A percentile compares a stretch with the other conserved stretches of the same genome.
Conservation (phyloP, 2,113 vertebrate genomes). For the Ceuthmochares aereus region DNA sequence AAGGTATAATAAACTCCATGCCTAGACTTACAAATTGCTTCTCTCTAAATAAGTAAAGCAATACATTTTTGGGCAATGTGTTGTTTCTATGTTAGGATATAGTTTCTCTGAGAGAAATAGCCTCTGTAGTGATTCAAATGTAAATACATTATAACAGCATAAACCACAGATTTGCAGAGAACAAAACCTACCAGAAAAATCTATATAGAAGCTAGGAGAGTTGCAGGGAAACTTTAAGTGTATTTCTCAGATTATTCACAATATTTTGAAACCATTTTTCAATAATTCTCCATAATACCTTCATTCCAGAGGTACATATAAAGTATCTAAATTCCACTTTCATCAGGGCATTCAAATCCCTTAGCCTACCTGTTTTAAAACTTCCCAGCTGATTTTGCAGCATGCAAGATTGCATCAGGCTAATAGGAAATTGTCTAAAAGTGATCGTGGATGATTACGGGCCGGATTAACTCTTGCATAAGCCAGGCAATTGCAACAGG, state of each 20-base stretch:
- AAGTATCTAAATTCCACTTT: not conserved
- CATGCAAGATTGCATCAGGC: not conserved
- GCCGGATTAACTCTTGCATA: not conserved
- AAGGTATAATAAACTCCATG: not conserved
- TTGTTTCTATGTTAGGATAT: not conserved
- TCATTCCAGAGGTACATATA: not conserved
- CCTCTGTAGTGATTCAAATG: not conserved
- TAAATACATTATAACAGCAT: not conserved
- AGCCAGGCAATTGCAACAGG: not conserved
- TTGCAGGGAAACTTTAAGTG: not conserved
- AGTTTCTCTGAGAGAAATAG: not conserved
- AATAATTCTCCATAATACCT: not conserved
- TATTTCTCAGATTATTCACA: not conserved
- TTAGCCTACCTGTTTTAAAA: not conserved
- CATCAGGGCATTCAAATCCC: not conserved
- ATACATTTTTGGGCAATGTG: fast-evolving
- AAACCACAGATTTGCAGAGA: not conserved
- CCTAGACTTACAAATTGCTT: not conserved
- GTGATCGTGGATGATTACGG: not conserved
- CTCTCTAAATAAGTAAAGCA: not conserved
- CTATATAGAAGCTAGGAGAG: not conserved
- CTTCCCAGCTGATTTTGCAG: not conserved
- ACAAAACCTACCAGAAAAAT: not conserved
- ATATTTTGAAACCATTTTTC: not conserved
- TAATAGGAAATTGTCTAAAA: not conserved